Percentiles rank a stretch among this genome's conserved stretches.
phyloP scores from a whole-genome alignment of 2,888 invertebrate species.

The Polylopha cassiicola region DNA sequence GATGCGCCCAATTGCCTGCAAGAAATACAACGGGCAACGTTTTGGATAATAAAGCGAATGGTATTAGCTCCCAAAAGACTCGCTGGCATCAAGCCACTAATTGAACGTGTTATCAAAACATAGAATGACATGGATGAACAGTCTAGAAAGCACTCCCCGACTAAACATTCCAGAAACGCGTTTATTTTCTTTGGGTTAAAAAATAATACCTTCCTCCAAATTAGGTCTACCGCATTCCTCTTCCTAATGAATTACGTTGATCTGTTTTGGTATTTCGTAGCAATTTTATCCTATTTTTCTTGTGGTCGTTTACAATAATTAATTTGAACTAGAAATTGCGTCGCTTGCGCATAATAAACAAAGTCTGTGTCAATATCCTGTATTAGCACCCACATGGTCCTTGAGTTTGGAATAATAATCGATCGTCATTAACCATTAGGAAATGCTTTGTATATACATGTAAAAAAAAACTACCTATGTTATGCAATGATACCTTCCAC shows the following conservation, averaged over 20 bases:
- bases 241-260: constrained; percentile 18
- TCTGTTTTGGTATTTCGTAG: too few relatives aligned
- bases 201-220: constrained; percentile 20
- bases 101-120: constrained; percentile 42
- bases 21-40: constrained; percentile 43
- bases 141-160: constrained; percentile 40
- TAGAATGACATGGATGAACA: constrained; percentile 38
- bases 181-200: constrained; percentile 30
- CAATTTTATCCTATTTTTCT: too few relatives aligned
- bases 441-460: too few relatives aligned
- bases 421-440: too few relatives aligned
- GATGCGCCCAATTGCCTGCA: constrained; percentile 38
- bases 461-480: too few relatives aligned
- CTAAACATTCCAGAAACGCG: constrained; percentile 39
- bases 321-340: constrained; percentile 1
- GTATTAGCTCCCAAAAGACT: constrained; percentile 31
- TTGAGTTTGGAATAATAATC: constrained; percentile 3
- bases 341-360: constrained; percentile 4
- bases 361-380: constrained; percentile 15
- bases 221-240: too few relatives aligned
- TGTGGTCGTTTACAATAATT: too few relatives aligned
- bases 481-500: background rate
- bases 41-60: constrained; percentile 32
- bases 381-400: constrained; percentile 9
- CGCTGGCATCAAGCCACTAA: constrained; percentile 43